Evolutionary conservation across 2,888 invertebrate species (phyloP).

Genomic region (Stenodera caucasica): DNA sequence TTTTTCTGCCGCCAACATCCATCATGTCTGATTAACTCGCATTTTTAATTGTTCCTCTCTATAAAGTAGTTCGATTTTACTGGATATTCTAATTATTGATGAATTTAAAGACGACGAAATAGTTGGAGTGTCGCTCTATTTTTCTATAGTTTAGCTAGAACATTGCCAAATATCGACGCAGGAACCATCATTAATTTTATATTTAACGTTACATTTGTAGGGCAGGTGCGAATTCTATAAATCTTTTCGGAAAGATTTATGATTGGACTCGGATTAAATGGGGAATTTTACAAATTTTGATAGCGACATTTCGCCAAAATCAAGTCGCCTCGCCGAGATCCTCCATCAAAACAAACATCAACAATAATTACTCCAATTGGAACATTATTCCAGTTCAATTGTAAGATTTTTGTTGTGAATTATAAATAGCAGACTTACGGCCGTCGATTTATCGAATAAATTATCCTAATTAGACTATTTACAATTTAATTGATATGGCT

Average conservation of each 20-base stretch:
- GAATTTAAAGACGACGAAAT: no score
- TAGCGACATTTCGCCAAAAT: not conserved
- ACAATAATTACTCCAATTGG: no score
- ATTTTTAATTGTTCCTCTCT: no score
- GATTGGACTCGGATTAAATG: conserved; percentile 1
- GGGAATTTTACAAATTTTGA: not conserved
- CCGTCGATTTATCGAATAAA: not conserved
- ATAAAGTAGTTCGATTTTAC: no score
- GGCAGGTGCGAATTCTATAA: conserved; percentile 9
- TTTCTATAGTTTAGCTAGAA: no score
- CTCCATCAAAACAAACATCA: no score
- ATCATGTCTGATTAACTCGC: conserved; percentile 5
- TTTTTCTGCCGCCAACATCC: conserved; percentile 1
- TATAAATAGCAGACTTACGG: not conserved
- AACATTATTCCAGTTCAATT: no score
- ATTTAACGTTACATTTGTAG: conserved; percentile 9
- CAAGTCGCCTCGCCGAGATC: no score
- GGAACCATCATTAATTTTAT: conserved; percentile 4
- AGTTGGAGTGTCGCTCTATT: no score
- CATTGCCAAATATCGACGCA: conserved; percentile 9
- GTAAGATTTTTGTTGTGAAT: no score
- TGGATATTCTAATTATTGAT: no score
- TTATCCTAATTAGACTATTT: not conserved
- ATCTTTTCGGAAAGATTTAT: conserved; percentile 4
- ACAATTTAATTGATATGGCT: not conserved